phyloP scores from a whole-genome alignment of 2,888 invertebrate genomes.

The Apamea crenata region DNA sequence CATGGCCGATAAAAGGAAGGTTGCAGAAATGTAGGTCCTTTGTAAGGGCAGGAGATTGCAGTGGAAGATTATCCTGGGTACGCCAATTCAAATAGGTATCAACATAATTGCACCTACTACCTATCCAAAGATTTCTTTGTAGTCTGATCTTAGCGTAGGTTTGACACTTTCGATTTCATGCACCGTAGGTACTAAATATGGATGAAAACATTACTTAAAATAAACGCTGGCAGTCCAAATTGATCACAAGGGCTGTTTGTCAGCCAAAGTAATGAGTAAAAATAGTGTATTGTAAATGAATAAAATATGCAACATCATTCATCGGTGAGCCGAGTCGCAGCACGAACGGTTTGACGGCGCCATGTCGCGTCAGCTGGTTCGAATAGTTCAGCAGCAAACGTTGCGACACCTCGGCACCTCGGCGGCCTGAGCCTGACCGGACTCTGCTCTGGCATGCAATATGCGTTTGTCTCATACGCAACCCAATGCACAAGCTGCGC shows the following conservation, averaged over 20 bases:
- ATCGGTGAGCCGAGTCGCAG: constrained; percentile 50
- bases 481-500: constrained; percentile 55
- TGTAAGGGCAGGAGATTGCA: neutral
- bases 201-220: constrained; percentile 33
- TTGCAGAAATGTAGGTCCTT: constrained; percentile 15
- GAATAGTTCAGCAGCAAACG: constrained; percentile 77
- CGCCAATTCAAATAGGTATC: neutral
- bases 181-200: neutral
- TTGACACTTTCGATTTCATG: constrained; percentile 37
- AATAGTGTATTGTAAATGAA: constrained; percentile 50
- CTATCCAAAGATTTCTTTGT: neutral
- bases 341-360: constrained; percentile 77
- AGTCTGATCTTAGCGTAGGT: neutral
- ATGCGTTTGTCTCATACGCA: constrained; percentile 69
- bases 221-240: constrained; percentile 41
- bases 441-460: constrained; percentile 80
- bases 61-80: neutral
- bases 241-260: constrained; percentile 26
- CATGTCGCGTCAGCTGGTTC: constrained; percentile 80
- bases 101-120: neutral
- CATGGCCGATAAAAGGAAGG: constrained; percentile 47
- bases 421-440: constrained; percentile 70
- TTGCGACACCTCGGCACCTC: constrained; percentile 79
- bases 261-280: constrained; percentile 47
- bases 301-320: constrained; percentile 65